Conservation (phyloP, 2,888 invertebrate genomes). For the Drosophila kanekoi region DNA sequence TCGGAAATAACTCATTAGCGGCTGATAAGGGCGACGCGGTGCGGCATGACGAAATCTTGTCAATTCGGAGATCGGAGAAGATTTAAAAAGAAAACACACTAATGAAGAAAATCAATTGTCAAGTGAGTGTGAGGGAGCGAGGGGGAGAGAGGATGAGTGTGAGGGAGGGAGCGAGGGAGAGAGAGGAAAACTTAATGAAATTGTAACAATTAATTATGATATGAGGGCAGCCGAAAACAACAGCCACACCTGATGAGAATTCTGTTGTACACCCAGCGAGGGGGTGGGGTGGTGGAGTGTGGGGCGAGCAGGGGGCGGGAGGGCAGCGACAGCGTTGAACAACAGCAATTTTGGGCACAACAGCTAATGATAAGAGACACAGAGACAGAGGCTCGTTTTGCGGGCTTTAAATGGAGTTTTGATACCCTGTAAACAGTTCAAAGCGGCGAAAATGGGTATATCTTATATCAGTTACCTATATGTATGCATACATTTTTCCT, state of each 20-base stretch:
- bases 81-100: constrained; percentile 40
- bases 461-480: too few species aligned
- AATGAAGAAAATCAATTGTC: constrained; percentile 1
- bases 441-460: too few species aligned
- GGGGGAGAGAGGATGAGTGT: too few species aligned
- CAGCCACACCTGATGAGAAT: constrained; percentile 21
- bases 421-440: too few species aligned
- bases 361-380: constrained; percentile 48
- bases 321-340: constrained; percentile 29
- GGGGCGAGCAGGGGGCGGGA: not conserved
- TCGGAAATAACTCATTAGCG: constrained; percentile 70
- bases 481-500: too few species aligned
- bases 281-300: not conserved
- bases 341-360: constrained; percentile 63
- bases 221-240: constrained; percentile 5
- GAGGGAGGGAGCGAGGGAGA: too few species aligned
- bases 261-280: too few species aligned
- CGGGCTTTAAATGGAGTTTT: too few species aligned
- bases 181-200: constrained; percentile 60
- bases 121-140: not conserved
- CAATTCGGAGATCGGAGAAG: constrained; percentile 64
- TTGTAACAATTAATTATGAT: constrained; percentile 77
- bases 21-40: constrained; percentile 39
- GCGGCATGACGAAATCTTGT: constrained; percentile 73
- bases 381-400: not conserved